Evolutionary conservation across 2,888 invertebrate species (phyloP), one percentile per base, ranked within the genome.

Genomic region (Eupeodes luniger): DNA sequence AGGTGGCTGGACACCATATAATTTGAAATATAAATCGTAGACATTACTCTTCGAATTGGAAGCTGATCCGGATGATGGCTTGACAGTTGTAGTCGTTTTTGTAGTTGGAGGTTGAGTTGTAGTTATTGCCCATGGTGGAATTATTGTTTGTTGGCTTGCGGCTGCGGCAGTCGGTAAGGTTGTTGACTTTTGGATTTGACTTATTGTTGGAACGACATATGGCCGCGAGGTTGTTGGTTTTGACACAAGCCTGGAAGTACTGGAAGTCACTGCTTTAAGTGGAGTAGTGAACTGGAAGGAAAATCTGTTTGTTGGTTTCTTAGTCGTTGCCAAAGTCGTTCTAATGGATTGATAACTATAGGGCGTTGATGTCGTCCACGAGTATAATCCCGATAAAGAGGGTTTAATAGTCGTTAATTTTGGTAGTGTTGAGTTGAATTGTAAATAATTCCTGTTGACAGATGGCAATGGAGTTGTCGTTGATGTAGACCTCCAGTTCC

Each of bases 21-120:
- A 47, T 55, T 78, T 78, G 10, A 34, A 75, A 61, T 88, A 88
- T 16, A 88, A 80, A 16, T 88, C 85, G 66, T 49, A 81, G 27
- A 82, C 34, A 16, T 86, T 79, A 16, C 6, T 34, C 47, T 47
- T 72, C 44, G n/a, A 88, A 40, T n/a, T 86, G 27, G 82, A 10
- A 36, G 61, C 74, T 59, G 83, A 19, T 34, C 53, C 76, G 10
- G 66, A 51, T n/a, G 79, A 64, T 36, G 14, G 76, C n/a, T 53
- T 79, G 57, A 70, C 79, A 47, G n/a, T 14, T n/a, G 75, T 14
- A 14, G 75, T 61, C 4, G 19, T 19, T 19, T 19, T 19, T 19
- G 81, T 47, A 2, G 61, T 7, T 64, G 53, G 70, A 49, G n/a
- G 4, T 47, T 51, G 11, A 44, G 86, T 76, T 47, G 67, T 66